phyloP scores from a whole-genome alignment of 1,140 invertebrate species.

The Tribolium castaneum region DNA sequence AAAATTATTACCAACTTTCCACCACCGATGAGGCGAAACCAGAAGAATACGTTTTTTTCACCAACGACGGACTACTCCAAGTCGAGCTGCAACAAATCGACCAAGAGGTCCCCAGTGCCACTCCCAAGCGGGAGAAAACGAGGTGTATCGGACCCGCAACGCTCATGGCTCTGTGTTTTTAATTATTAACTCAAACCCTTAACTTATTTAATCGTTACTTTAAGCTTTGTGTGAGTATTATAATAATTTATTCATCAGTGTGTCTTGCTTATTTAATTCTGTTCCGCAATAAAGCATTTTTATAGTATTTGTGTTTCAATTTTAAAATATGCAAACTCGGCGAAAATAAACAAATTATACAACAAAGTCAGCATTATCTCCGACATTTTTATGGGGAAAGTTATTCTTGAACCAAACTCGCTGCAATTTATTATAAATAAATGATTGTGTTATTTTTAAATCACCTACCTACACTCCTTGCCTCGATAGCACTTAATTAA shows the following conservation, averaged over 20 bases:
- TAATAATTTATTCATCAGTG: slow-evolving; percentile 1
- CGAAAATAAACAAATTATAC: background rate
- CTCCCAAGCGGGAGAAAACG: background rate
- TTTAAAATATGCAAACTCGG: background rate
- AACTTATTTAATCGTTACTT: background rate
- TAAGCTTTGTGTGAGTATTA: slow-evolving; percentile 24
- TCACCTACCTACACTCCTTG: too few relatives aligned
- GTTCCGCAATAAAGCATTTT: background rate
- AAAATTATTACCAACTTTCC: slow-evolving; percentile 12
- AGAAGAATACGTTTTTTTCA: background rate
- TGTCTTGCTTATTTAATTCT: background rate
- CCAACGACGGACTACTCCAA: background rate
- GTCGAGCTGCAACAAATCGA: background rate
- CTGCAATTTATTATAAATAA: too few relatives aligned
- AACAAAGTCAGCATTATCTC: background rate
- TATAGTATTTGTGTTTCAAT: background rate
- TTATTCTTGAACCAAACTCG: too few relatives aligned
- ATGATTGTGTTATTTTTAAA: too few relatives aligned
- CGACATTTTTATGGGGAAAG: background rate
- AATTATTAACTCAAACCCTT: background rate
- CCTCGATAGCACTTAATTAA: too few relatives aligned
- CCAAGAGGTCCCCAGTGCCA: background rate
- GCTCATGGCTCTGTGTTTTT: slow-evolving; percentile 33
- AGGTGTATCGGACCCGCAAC: slow-evolving; percentile 28
- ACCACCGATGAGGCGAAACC: background rate